Evolutionary conservation across 2,797 vertebrate species (phyloP), one percentile per base, ranked within the genome.

Genomic region (Schizothorax lantsangensis): DNA sequence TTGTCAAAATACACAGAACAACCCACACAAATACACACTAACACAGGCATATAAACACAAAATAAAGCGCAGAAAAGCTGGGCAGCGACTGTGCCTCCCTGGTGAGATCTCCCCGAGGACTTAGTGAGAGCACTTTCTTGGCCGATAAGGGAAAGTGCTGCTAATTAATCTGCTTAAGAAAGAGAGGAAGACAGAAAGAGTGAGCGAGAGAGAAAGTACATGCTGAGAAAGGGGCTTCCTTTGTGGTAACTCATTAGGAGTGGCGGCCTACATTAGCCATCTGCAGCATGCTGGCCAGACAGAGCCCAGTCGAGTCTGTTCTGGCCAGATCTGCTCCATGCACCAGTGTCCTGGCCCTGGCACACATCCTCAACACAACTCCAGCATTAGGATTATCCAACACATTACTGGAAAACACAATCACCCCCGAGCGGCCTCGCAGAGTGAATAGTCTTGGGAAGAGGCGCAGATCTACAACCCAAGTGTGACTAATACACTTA

Each of bases 121-220:
- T 78, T 54, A 14, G 83, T 49, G 81, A 86, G 85, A 93, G 90
- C 86, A 87, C 90, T 91, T 92, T 91, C 89, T 88, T 89, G 86
- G 84, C 86, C n/a, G 90, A 91, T 91, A 91, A 91, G 91, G 86
- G 72, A 90, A 91, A 91, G 88, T 90, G 89, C 89, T 72, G 85
- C 89, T 92, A 93, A 93, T 92, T 93, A 92, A 93, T 91, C 91
- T 90, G 87, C 91, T 93, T 91, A 91, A 88, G 79, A 75, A 89
- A 83, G 64, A 75, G 83, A 62, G 43, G 57, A 79, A 43, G 86
- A 85, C 30, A 66, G 64, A 14, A 68, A 83, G 83, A 80, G 62
- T n/a, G 79, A 87, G 80, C 19, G 64, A 73, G 47, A 75, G 69
- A 79, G 74, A 82, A 43, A 54, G 49, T 15, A 59, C 75, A 66